Conservation (phyloP, 1,140 invertebrate genomes). For the Sitophilus oryzae region DNA sequence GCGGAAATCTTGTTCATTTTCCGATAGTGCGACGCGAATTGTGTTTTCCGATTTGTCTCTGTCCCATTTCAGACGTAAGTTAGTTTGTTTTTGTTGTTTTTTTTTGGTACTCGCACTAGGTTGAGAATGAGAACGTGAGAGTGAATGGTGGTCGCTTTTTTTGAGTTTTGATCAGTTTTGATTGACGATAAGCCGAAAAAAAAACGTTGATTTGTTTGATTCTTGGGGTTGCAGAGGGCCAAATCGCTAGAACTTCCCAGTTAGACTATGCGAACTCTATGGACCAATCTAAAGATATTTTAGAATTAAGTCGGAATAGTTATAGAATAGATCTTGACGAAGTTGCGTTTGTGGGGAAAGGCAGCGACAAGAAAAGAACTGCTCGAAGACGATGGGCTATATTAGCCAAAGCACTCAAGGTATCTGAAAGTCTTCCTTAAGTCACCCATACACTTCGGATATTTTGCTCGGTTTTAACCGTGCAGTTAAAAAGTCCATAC, state of each 20-base stretch:
- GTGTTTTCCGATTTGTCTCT: not conserved
- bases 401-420: constrained; percentile 57
- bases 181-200: no score
- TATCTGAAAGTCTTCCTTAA: constrained; percentile 30
- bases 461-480: no score
- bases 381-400: constrained; percentile 65
- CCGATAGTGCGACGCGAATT: not conserved
- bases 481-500: no score
- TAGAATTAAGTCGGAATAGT: constrained; percentile 32
- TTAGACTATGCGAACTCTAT: constrained; percentile 33
- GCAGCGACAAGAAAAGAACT: constrained; percentile 41
- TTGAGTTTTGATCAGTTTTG: not conserved
- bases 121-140: no score
- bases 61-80: not conserved
- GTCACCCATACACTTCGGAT: no score
- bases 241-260: not conserved
- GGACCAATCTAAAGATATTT: constrained; percentile 39
- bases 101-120: no score
- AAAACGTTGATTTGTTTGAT: constrained; percentile 7
- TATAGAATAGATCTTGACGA: constrained; percentile 37
- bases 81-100: not conserved
- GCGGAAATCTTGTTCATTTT: constrained; percentile 14
- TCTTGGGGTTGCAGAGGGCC: constrained; percentile 15
- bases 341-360: constrained; percentile 29
- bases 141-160: no score